Evolutionary conservation across 2,113 vertebrate species (phyloP).

Genomic region (human (Homo sapiens)): GRCh38 chr1:105751001-105751500

Average conservation of each 20-base stretch:
- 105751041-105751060: background rate
- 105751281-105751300: background rate
- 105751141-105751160: background rate
- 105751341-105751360: background rate
- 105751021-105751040: background rate
- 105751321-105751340: background rate
- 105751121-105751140: background rate
- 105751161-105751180: background rate
- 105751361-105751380: background rate
- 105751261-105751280: background rate
- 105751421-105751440: background rate
- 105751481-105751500: background rate
- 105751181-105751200: background rate
- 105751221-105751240: background rate
- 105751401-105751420: background rate
- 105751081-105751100: background rate
- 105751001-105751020: background rate
- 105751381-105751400: background rate
- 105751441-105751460: background rate
- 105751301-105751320: no score
- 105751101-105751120: background rate
- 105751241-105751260: background rate
- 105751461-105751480: background rate
- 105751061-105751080: background rate
- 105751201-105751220: background rate